Conservation (phyloP, 2,888 invertebrate species). For the Rugalucina vietnamica region DNA sequence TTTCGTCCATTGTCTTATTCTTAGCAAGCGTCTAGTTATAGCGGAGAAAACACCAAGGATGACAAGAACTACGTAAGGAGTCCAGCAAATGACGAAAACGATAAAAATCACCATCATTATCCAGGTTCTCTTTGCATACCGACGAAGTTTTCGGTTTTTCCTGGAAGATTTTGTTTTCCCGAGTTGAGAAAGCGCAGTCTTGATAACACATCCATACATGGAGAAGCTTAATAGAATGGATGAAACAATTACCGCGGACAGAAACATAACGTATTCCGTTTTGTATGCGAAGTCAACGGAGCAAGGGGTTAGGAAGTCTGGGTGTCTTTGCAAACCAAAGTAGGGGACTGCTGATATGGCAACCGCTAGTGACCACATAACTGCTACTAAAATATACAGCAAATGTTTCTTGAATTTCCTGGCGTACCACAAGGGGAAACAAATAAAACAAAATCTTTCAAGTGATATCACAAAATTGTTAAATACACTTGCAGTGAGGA, state of each 20-base stretch:
- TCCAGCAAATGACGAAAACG: constrained; percentile 1
- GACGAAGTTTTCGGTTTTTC: not conserved
- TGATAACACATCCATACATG: not conserved
- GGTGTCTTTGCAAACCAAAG: not conserved
- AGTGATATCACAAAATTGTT: constrained; percentile 4
- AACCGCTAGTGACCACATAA: not conserved
- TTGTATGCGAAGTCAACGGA: not conserved
- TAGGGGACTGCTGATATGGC: not conserved
- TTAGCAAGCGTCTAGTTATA: not conserved
- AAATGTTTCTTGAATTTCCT: not conserved
- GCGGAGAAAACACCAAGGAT: not conserved
- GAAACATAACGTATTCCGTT: not conserved
- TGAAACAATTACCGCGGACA: not conserved
- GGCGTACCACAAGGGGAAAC: not conserved
- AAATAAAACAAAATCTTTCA: not conserved
- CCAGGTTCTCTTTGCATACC: constrained; percentile 7
- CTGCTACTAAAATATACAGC: not conserved
- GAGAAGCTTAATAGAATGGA: not conserved
- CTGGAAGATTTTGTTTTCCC: not conserved
- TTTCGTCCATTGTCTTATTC: constrained; percentile 10
- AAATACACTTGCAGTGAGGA: not conserved
- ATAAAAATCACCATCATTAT: not conserved
- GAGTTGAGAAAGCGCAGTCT: not conserved
- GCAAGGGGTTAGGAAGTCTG: not conserved
- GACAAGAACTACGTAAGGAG: not conserved